phyloP scores from a whole-genome alignment of 2,797 vertebrate genomes.

The Danio jaintianensis region DNA sequence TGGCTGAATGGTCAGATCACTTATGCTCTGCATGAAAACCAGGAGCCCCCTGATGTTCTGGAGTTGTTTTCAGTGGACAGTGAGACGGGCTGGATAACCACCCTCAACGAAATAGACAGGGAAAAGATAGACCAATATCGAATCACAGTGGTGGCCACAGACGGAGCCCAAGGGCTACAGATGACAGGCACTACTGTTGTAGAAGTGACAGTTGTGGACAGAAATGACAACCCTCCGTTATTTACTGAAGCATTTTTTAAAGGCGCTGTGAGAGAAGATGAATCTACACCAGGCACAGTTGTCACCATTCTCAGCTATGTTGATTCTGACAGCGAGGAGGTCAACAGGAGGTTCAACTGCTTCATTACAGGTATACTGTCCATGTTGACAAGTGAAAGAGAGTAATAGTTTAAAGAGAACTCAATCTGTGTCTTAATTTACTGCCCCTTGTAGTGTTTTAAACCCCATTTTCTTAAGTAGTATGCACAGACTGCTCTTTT shows the following conservation, averaged over 20 bases:
- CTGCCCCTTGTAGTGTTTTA: no score
- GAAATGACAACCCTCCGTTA: slow-evolving; percentile 84
- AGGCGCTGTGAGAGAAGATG: slow-evolving; percentile 86
- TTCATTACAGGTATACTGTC: slow-evolving; percentile 82
- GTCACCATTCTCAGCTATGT: slow-evolving; percentile 82
- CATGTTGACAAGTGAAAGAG: neutral
- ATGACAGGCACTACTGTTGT: slow-evolving; percentile 77
- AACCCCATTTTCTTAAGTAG: no score
- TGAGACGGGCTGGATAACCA: slow-evolving; percentile 86
- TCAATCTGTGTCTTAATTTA: neutral
- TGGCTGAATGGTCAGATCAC: slow-evolving; percentile 81
- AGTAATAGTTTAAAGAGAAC: neutral
- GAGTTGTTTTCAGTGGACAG: slow-evolving; percentile 82
- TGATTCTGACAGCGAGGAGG: slow-evolving; percentile 82
- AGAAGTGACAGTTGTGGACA: slow-evolving; percentile 83
- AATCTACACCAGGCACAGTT: slow-evolving; percentile 79
- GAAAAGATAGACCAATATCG: slow-evolving; percentile 76
- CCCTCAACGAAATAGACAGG: slow-evolving; percentile 81
- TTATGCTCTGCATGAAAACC: slow-evolving; percentile 80
- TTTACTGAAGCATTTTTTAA: slow-evolving; percentile 86
- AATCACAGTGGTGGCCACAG: slow-evolving; percentile 80
- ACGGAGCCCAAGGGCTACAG: slow-evolving; percentile 78
- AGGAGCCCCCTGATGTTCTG: slow-evolving; percentile 72
- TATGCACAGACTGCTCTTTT: no score
- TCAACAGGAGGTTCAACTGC: slow-evolving; percentile 80